Evolutionary conservation across 2,797 vertebrate genomes (phyloP), one percentile per base, ranked within the genome.

Genomic region (Echiichthys vipera): DNA sequence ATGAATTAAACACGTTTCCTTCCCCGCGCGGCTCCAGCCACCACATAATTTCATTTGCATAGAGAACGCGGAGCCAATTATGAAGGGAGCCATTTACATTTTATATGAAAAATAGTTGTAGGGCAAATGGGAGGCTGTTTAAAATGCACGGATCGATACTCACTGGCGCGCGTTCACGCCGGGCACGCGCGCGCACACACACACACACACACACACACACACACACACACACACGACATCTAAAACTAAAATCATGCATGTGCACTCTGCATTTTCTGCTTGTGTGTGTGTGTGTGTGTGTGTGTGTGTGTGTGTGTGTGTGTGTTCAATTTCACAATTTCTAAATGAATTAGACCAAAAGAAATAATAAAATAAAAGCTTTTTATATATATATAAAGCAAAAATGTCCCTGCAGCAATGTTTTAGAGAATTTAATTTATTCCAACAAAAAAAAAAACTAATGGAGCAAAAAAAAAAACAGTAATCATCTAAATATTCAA

Each of bases 41-140:
- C 61, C 46, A 71, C 15, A 79, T 88, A 79, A 88, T 81, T 64
- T 81, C 66, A 92, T 91, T 88, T 89, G 66, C 90, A 93, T 93
- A 83, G 86, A 86, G 81, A 90, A 78, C 53, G 81, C 32, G 45
- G 67, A 45, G 64, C 84, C 86, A 92, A 91, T 90, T 91, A 88
- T 80, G 66, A 54, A 42, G 47, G 30, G 37, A 71, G 24, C 59
- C 22, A 89, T 93, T 91, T 89, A 74, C 88, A 91, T 91, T 86
- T 92, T 90, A 89, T 89, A 92, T 92, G 89, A 92, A 89, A 91
- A 86, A 89, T 67, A 85, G 88, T 91, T 88, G 79, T 70, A 88
- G 90, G 90, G 88, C 87, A 88, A 88, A 87, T 27, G 4, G 67
- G 66, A 74, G 72, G 65, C 75, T 87, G 77, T 37, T 91, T 87